Percentiles rank a stretch among this genome's conserved stretches.
phyloP scores from a whole-genome alignment of 2,888 invertebrate species.

The Pharmacophagus antenor region DNA sequence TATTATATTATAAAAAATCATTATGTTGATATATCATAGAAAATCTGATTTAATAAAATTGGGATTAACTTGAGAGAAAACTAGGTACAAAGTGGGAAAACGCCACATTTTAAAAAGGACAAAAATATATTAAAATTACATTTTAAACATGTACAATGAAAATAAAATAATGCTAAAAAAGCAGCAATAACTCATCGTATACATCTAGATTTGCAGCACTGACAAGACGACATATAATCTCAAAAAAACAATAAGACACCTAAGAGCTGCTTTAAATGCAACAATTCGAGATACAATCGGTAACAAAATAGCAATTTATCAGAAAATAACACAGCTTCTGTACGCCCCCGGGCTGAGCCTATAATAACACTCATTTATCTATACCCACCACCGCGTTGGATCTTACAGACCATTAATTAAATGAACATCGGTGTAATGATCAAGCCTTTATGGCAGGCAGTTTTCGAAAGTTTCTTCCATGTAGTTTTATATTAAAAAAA shows the following conservation, averaged over 20 bases:
- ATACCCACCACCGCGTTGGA: slow-evolving; percentile 31
- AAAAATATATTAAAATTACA: too few relatives aligned
- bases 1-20: too few relatives aligned
- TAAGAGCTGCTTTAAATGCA: slow-evolving; percentile 18
- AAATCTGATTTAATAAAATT: too few relatives aligned
- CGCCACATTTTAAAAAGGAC: too few relatives aligned
- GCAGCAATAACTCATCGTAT: too few relatives aligned
- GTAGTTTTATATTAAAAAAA: slow-evolving; percentile 7
- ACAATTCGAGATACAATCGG: slow-evolving; percentile 29
- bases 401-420: slow-evolving; percentile 29
- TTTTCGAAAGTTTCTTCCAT: slow-evolving; percentile 14
- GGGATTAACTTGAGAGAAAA: too few relatives aligned
- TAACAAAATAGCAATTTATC: slow-evolving; percentile 32
- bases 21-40: too few relatives aligned
- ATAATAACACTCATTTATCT: slow-evolving; percentile 35
- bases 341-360: slow-evolving; percentile 29
- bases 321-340: slow-evolving; percentile 31
- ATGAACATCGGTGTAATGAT: slow-evolving; percentile 28
- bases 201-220: slow-evolving; percentile 7
- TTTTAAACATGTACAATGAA: too few relatives aligned
- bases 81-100: too few relatives aligned
- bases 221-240: slow-evolving; percentile 1
- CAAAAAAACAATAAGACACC: too few relatives aligned
- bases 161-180: too few relatives aligned
- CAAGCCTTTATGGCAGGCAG: slow-evolving; percentile 15